phyloP scores from a whole-genome alignment of 2,888 invertebrate genomes.

The Orchesella flavescens region DNA sequence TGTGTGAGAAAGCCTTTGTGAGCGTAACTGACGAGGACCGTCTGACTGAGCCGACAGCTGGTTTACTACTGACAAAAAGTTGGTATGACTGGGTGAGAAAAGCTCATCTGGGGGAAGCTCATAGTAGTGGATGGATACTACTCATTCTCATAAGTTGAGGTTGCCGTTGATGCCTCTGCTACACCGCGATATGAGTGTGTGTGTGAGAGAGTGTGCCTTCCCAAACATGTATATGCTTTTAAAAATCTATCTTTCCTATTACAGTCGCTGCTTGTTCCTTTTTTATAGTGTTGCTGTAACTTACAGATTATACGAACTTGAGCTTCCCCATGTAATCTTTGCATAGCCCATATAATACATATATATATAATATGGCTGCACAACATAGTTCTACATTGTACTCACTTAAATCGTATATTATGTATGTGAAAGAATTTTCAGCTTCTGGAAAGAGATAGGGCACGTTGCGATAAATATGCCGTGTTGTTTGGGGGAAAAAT shows the following conservation, averaged over 20 bases:
- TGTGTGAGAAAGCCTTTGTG: slow-evolving; percentile 49
- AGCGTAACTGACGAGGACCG: slow-evolving; percentile 60
- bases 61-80: slow-evolving; percentile 60
- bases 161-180: slow-evolving; percentile 52
- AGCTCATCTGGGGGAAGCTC: slow-evolving; percentile 53
- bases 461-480: slow-evolving; percentile 57
- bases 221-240: neutral
- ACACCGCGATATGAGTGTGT: slow-evolving; percentile 38
- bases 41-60: slow-evolving; percentile 56
- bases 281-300: slow-evolving; percentile 46
- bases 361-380: slow-evolving; percentile 2
- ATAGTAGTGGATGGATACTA: slow-evolving; percentile 24
- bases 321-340: neutral
- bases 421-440: slow-evolving; percentile 38
- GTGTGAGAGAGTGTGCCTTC: neutral
- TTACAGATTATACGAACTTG: neutral
- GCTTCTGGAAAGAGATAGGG: slow-evolving; percentile 55
- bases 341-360: neutral
- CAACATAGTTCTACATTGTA: neutral
- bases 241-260: slow-evolving; percentile 39
- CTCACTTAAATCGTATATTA: slow-evolving; percentile 10
- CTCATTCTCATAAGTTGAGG: slow-evolving; percentile 48
- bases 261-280: slow-evolving; percentile 16
- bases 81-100: slow-evolving; percentile 57
- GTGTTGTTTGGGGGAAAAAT: slow-evolving; percentile 19